phyloP scores from a whole-genome alignment of 1,140 invertebrate species.

The Ptiloglossa arizonensis region DNA sequence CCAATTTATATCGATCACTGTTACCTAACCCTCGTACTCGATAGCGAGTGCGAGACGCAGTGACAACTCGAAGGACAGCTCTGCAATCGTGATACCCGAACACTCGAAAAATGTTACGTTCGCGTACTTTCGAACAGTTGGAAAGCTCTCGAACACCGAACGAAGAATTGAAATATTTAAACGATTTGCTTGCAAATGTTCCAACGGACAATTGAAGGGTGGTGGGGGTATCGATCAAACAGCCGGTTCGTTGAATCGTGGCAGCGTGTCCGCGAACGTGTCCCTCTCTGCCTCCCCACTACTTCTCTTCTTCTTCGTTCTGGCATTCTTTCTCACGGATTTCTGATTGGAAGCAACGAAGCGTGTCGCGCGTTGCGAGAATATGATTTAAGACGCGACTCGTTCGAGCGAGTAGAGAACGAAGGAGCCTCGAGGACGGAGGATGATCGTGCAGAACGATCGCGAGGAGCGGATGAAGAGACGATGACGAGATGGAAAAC shows the following conservation, averaged over 20 bases:
- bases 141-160: no score
- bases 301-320: no score
- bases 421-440: constrained; percentile 20
- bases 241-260: background rate
- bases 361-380: constrained; percentile 38
- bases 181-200: no score
- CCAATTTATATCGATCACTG: no score
- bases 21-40: no score
- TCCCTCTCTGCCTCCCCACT: background rate
- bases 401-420: constrained; percentile 52
- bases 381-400: constrained; percentile 63
- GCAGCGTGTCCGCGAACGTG: background rate
- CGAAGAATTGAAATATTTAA: no score
- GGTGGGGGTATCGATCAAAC: background rate
- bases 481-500: constrained; percentile 64
- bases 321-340: constrained; percentile 45
- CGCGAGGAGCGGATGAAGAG: constrained; percentile 54
- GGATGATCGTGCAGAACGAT: constrained; percentile 61
- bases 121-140: no score
- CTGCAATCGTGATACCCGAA: no score
- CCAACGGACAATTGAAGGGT: background rate
- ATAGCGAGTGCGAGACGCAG: no score
- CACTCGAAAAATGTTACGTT: no score
- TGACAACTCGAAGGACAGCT: no score
- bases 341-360: constrained; percentile 44